phyloP scores from a whole-genome alignment of 2,888 invertebrate species.

The Tenthredo notha region DNA sequence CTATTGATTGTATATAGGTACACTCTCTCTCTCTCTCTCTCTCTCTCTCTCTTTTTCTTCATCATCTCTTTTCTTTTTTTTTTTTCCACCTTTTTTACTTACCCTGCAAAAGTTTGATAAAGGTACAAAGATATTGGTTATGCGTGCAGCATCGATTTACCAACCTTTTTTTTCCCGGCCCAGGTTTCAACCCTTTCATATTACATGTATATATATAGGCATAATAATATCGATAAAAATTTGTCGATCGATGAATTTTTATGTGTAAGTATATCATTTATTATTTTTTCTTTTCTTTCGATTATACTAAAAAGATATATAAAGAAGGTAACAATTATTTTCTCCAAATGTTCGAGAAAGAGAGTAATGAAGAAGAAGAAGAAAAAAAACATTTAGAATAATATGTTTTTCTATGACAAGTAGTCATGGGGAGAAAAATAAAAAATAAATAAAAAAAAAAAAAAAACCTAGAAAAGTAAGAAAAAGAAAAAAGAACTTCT shows the following conservation, averaged over 20 bases:
- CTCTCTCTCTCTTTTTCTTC: background rate
- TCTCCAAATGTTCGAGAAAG: background rate
- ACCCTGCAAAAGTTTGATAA: slow-evolving; percentile 18
- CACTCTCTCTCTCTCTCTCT: background rate
- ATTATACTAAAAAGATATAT: background rate
- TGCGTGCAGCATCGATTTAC: background rate
- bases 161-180: background rate
- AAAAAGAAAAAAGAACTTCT: background rate
- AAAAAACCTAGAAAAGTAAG: background rate
- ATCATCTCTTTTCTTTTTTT: background rate
- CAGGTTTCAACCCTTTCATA: background rate
- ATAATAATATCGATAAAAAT: background rate
- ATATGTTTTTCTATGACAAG: background rate
- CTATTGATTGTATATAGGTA: slow-evolving; percentile 32
- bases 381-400: background rate
- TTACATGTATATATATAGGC: background rate
- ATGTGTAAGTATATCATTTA: background rate
- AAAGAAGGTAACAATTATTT: background rate
- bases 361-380: background rate
- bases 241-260: background rate
- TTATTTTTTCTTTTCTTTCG: background rate
- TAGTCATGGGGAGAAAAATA: background rate
- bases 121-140: slow-evolving; percentile 14
- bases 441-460: background rate
- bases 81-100: background rate